A percentile compares a stretch with the other conserved stretches of the same genome.
Evolutionary conservation across 2,113 vertebrate species (phyloP).

Genomic region (Melozone crissalis): DNA sequence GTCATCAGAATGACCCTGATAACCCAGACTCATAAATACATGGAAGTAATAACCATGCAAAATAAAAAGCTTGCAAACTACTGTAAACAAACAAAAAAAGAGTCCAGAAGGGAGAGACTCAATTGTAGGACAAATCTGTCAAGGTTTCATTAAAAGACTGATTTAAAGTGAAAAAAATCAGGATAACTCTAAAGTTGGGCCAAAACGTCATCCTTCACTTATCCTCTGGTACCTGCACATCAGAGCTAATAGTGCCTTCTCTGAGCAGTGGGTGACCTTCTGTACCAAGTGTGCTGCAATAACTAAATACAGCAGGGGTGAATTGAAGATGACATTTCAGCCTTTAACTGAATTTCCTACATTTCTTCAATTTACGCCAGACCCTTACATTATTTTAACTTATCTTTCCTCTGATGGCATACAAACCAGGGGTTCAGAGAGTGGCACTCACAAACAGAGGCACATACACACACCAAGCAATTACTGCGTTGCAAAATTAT

Average conservation of each 20-base stretch:
- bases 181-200: neutral
- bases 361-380: conserved; percentile 25
- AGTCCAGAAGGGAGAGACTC: neutral
- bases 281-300: conserved; percentile 39
- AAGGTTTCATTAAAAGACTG: neutral
- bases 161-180: neutral
- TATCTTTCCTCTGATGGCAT: neutral
- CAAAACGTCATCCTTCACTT: neutral
- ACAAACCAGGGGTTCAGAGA: neutral
- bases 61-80: neutral
- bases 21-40: neutral
- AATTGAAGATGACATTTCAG: conserved; percentile 62
- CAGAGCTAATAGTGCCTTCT: conserved; percentile 28
- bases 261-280: conserved; percentile 46
- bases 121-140: neutral
- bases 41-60: neutral
- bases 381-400: conserved; percentile 15
- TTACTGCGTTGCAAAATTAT: neutral
- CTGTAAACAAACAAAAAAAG: neutral
- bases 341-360: conserved; percentile 52
- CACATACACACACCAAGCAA: neutral
- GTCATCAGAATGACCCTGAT: neutral
- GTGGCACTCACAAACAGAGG: neutral
- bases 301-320: conserved; percentile 53
- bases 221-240: neutral